Evolutionary conservation across 53 echinoderm and acorn worm genomes (phyloP).

Genomic region (Stichopus horrens): DNA sequence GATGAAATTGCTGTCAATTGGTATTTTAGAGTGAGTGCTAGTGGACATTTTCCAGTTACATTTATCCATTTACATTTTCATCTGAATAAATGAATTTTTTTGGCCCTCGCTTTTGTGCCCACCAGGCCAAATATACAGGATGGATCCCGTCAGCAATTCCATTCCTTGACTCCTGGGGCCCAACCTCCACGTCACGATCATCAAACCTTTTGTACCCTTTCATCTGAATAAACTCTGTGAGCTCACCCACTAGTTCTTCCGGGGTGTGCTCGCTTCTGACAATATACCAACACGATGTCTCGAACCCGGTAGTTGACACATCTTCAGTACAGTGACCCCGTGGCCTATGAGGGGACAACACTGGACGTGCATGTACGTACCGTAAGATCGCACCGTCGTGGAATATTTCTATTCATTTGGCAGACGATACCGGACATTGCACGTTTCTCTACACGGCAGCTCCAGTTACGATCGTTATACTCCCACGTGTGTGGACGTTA

Average conservation of each 20-base stretch:
- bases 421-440: neutral
- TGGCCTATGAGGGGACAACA: neutral
- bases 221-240: too few relatives aligned
- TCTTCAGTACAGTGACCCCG: neutral
- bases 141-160: too few relatives aligned
- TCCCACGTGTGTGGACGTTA: neutral
- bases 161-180: too few relatives aligned
- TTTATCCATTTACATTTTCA: too few relatives aligned
- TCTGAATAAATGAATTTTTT: too few relatives aligned
- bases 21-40: too few relatives aligned
- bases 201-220: too few relatives aligned
- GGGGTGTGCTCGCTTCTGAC: constrained; percentile 19
- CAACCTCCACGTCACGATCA: too few relatives aligned
- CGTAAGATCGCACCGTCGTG: neutral
- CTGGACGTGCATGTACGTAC: constrained; percentile 5
- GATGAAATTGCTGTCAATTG: too few relatives aligned
- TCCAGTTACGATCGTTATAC: neutral
- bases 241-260: neutral
- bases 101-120: too few relatives aligned
- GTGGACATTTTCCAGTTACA: too few relatives aligned
- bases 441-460: neutral
- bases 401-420: constrained; percentile 37
- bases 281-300: neutral
- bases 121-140: too few relatives aligned
- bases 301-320: neutral